Base-by-base conservation (phyloP, 2,113 vertebrate genomes). In the Meriones unguiculatus region DNA sequence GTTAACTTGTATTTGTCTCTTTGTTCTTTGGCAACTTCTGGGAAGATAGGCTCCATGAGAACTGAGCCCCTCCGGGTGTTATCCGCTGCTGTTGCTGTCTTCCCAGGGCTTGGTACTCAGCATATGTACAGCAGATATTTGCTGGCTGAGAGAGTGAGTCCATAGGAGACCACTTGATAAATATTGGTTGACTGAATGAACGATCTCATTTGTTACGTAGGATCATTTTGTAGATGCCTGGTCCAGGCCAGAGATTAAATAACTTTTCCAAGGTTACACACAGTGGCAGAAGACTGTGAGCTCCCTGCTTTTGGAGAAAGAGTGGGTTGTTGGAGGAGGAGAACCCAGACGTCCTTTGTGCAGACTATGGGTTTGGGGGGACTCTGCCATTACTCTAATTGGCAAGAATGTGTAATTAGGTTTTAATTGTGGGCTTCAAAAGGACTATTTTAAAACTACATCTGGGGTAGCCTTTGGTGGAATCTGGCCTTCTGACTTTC, bases 361-460 rank as follows among this genome's bases (percentile, higher is more conserved):
- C 35, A 52, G 81, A 90, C 28, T 57, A 5, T 57, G 94, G 82
- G 57, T 77, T 94, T 89, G 69, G 2, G 92, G 77, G 92, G 85
- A 96, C 52, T 93, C 82, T 91, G 64, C 57, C 82, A 72, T 94
- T 52, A 52, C 12, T 52, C 67, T 96, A 97, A 95, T 89, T 97
- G 90, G 95, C 81, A 87, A 96, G 73, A 92, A 87, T 72, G 24
- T 91, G 15, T 38, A 89, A 89, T 95, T 92, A 92, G 94, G 73
- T 50, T 92, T 97, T 94, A 96, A 95, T 85, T 92, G 92, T 87
- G 91, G 91, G 95, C 69, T 97, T 96, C 95, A 64, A 84, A 80
- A 94, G 57, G 57, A 72, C 98, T 97, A 89, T 97, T 97, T 97
- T 90, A 85, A 93, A 96, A 91, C 41, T 25, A 69, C 95, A 97